Evolutionary conservation across 2,797 vertebrate genomes (phyloP), one percentile per base, ranked within the genome.

Genomic region (Neosilurus hyrtlii): DNA sequence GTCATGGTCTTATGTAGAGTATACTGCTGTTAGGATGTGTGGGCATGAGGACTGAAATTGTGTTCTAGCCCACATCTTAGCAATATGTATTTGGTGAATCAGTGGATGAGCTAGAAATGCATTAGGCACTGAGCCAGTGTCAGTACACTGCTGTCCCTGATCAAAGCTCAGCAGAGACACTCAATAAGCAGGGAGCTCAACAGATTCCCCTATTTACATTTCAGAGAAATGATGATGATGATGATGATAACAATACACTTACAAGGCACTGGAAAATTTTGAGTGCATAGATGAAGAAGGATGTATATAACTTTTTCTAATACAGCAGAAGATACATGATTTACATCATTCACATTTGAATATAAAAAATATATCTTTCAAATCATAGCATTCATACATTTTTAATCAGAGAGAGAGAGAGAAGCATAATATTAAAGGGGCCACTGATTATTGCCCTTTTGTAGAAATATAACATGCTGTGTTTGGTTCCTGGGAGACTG

Each of bases 201-300:
- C 63, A 82, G 20, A 68, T n/a, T 67, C 11, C 65, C 80, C 66
- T 71, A 88, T 86, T 88, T 84, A 80, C 72, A 82, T 78, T 84
- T 86, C 52, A 82, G 37, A 87, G 51, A 70, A 59, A 59, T 75
- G 22, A 62, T 80, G 22, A 75, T 43, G 49, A 79, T 43, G 43
- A 43, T 43, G 43, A 43, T 43, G 51, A 49, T 52, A 71, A 43
- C 57, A 70, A 22, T 51, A 59, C 37, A 74, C 15, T 43, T 22
- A 77, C 52, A 59, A 16, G 72, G 4, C 54, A 59, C 0, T 37
- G 52, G 54, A 37, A 66, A 66, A 83, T 59, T 51, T 59, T 1
- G n/a, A 35, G 61, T 57, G 24, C 54, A 37, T 65, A 10, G 10
- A 26, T 9, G 4, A 35, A 30, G 20, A 75, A 73, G 20, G 30